Conservation (phyloP, 2,113 vertebrate genomes). For the Misgurnus mizolepis region DNA sequence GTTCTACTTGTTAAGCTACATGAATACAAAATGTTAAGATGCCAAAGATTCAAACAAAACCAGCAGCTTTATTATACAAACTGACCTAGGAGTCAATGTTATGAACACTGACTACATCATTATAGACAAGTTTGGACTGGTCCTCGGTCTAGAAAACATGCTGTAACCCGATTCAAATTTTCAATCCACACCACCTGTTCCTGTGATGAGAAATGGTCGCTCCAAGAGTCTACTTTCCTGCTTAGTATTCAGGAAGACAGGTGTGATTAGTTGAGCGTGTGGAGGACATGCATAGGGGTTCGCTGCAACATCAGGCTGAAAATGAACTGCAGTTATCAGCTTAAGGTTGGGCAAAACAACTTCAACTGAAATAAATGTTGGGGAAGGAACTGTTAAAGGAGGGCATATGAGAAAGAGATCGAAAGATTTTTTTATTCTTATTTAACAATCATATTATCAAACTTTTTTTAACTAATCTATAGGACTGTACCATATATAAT, state of each 20-base stretch:
- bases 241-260: slow-evolving; percentile 48
- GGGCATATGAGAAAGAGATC: not conserved
- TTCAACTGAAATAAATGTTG: not conserved
- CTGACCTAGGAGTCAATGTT: not conserved
- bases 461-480: too few species aligned
- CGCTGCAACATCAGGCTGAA: slow-evolving; percentile 34
- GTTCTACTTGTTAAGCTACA: too few species aligned
- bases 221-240: not conserved
- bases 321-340: slow-evolving; percentile 54
- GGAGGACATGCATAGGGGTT: slow-evolving; percentile 15
- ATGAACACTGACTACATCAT: slow-evolving; percentile 7
- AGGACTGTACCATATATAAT: too few species aligned
- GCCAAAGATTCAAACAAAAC: not conserved
- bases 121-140: slow-evolving; percentile 9
- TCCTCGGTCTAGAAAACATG: not conserved
- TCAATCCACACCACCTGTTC: slow-evolving; percentile 1
- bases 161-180: not conserved
- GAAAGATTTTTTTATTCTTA: too few species aligned
- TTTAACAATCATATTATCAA: too few species aligned
- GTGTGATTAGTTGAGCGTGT: slow-evolving; percentile 45
- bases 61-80: not conserved
- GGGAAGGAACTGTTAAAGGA: not conserved
- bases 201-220: not conserved
- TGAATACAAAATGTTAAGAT: not conserved
- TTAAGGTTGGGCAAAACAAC: slow-evolving; percentile 6